phyloP scores from a whole-genome alignment of 2,113 vertebrate genomes.

The Barnardius zonarius region DNA sequence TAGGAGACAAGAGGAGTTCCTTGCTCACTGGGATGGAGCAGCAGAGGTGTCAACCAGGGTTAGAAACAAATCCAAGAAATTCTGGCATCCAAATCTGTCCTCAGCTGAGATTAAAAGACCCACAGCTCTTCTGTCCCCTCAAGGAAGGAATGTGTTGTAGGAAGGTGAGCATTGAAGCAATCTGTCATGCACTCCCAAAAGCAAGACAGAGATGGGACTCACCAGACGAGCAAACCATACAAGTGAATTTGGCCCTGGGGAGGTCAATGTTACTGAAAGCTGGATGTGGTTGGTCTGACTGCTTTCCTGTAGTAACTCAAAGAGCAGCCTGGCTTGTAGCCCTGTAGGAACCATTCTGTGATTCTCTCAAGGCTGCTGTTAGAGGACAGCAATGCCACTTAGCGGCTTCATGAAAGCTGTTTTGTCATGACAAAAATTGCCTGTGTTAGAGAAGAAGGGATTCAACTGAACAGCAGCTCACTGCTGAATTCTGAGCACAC shows the following conservation, averaged over 20 bases:
- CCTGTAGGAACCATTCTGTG: background rate
- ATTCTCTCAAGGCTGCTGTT: background rate
- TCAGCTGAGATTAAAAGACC: background rate
- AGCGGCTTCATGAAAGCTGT: background rate
- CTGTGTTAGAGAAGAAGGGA: background rate
- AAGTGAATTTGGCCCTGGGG: background rate
- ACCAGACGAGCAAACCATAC: background rate
- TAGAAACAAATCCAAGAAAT: background rate
- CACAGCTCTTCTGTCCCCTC: background rate
- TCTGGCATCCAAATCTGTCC: background rate
- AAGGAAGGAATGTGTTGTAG: background rate
- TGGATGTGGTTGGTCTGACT: background rate
- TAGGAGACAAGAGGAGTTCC: background rate
- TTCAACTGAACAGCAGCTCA: background rate
- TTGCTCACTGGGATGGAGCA: rapidly evolving
- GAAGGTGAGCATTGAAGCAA: background rate
- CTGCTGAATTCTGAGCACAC: background rate
- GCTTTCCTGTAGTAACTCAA: background rate
- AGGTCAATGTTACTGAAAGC: background rate
- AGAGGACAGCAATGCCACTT: constrained; percentile 29
- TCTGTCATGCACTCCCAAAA: background rate
- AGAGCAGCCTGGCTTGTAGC: background rate
- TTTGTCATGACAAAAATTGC: background rate
- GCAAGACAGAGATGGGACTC: background rate
- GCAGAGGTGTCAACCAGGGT: background rate